Conservation (phyloP, 2,797 vertebrate genomes). For the Poeciliopsis infans region DNA sequence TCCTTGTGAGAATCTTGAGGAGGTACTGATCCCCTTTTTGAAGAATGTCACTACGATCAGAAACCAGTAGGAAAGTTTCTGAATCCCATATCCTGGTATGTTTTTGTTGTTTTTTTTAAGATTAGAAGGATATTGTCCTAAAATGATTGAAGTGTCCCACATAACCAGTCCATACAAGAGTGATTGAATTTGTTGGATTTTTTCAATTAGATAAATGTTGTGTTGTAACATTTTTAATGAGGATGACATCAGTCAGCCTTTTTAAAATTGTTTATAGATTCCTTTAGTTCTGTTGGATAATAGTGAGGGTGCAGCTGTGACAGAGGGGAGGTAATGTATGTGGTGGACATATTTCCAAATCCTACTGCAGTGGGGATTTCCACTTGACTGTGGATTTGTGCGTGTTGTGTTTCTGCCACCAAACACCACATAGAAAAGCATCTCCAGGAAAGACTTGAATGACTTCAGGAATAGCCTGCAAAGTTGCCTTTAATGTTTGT, state of each 20-base stretch:
- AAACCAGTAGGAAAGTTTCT: not conserved
- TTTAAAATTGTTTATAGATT: not conserved
- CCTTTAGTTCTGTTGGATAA: not conserved
- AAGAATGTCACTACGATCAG: not conserved
- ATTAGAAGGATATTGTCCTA: not conserved
- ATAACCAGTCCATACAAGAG: not conserved
- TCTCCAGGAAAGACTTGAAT: conserved; percentile 49
- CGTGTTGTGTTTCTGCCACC: conserved; percentile 65
- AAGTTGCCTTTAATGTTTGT: conserved; percentile 4
- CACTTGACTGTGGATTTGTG: conserved; percentile 40
- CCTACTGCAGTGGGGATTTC: conserved; percentile 65
- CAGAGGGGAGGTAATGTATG: conserved; percentile 68
- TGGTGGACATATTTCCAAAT: conserved; percentile 36
- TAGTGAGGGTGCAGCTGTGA: conserved; percentile 49
- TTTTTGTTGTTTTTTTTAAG: not conserved
- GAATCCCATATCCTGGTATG: not conserved
- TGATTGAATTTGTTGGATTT: not conserved
- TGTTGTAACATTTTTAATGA: not conserved
- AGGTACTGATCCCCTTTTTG: not conserved
- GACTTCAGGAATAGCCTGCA: conserved; percentile 43
- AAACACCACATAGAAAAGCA: conserved; percentile 55
- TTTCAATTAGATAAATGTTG: not conserved
- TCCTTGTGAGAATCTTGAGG: not conserved
- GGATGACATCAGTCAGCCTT: not conserved
- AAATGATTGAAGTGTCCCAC: not conserved